Evolutionary conservation across 2,888 invertebrate species (phyloP).

Genomic region (Dryomyza anilis): DNA sequence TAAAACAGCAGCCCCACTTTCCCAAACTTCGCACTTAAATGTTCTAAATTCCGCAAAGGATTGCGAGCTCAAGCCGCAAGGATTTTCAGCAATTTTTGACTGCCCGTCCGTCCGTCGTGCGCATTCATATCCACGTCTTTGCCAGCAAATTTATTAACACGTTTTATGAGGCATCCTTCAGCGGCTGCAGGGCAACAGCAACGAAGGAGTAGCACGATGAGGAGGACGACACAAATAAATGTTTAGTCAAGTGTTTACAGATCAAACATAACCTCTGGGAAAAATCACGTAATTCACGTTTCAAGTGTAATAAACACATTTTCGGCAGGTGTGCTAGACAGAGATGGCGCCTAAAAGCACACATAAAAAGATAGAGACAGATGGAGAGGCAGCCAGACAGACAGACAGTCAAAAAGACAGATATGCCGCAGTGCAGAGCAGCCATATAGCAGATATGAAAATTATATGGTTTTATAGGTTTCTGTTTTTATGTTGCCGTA

Average conservation of each 20-base stretch:
- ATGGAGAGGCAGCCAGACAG: not conserved
- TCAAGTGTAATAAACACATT: conserved; percentile 2
- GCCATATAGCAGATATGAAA: too few species aligned
- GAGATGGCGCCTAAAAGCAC: too few species aligned
- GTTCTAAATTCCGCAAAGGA: not conserved
- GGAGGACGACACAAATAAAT: conserved; percentile 11
- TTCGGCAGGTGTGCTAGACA: not conserved
- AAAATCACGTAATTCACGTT: conserved; percentile 16
- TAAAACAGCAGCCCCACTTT: not conserved
- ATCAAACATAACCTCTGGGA: conserved; percentile 23
- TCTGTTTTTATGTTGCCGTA: too few species aligned
- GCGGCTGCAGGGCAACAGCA: not conserved
- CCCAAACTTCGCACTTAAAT: not conserved
- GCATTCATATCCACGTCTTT: too few species aligned
- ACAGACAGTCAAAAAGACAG: not conserved
- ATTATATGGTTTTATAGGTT: too few species aligned
- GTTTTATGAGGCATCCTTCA: not conserved
- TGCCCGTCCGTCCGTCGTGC: too few species aligned
- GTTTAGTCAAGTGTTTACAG: conserved; percentile 23
- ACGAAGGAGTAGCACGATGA: not conserved
- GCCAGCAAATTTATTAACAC: conserved; percentile 13
- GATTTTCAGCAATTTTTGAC: too few species aligned
- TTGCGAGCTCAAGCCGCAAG: too few species aligned
- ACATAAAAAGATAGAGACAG: conserved; percentile 3
- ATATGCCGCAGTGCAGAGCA: not conserved